Percentiles rank a stretch among this genome's conserved stretches.
Conservation (phyloP, 2,113 vertebrate species). For the Tupaia chinensis region DNA sequence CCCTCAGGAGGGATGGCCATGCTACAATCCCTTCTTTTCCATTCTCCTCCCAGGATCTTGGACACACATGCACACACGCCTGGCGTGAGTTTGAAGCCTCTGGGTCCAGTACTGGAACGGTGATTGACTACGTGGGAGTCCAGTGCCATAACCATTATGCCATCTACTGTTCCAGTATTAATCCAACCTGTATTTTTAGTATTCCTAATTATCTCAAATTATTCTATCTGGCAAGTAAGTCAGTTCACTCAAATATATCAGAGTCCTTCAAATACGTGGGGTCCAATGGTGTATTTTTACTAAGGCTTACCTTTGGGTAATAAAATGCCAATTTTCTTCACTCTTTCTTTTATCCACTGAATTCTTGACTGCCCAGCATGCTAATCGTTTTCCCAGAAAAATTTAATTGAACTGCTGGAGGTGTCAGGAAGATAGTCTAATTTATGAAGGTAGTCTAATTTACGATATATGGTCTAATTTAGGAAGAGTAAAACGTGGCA, state of each 20-base stretch:
- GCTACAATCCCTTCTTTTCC: too few species aligned
- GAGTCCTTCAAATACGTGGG: conserved; percentile 7
- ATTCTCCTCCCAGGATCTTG: too few species aligned
- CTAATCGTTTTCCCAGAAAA: not conserved
- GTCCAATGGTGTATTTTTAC: not conserved
- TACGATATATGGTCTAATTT: not conserved
- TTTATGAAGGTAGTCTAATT: not conserved
- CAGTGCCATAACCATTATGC: too few species aligned
- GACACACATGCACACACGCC: too few species aligned
- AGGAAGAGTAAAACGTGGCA: not conserved
- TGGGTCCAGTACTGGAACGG: too few species aligned
- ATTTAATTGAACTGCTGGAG: not conserved
- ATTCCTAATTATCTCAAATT: not conserved
- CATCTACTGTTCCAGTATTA: not conserved
- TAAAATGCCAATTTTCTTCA: not conserved
- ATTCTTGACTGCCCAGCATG: not conserved
- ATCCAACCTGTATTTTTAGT: not conserved
- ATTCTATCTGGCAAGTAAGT: not conserved
- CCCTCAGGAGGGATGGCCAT: too few species aligned
- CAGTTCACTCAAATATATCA: not conserved
- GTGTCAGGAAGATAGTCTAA: not conserved
- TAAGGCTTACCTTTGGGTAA: not conserved
- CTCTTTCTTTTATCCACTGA: not conserved
- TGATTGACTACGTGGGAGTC: too few species aligned
- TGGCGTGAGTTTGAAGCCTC: too few species aligned